A percentile compares a stretch with the other conserved stretches of the same genome.
Evolutionary conservation across 2,113 vertebrate genomes (phyloP).

Genomic region (Paradisaea rubra): DNA sequence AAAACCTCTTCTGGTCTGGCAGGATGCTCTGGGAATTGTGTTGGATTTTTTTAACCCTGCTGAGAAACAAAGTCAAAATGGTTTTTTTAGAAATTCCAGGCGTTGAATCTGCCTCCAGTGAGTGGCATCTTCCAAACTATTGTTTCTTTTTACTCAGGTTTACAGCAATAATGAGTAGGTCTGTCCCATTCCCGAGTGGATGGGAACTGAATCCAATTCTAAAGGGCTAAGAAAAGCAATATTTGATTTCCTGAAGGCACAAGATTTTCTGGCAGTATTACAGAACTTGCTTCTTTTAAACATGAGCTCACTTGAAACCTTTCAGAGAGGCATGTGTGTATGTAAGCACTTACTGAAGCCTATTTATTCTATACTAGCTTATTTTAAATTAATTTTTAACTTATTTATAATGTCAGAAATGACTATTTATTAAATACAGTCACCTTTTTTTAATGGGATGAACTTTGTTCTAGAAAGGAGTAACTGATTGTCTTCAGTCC

Average conservation of each 20-base stretch:
- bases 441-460: background rate
- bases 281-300: background rate
- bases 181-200: background rate
- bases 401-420: constrained; percentile 47
- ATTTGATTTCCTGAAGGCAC: constrained; percentile 59
- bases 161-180: constrained; percentile 61
- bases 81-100: background rate
- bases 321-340: background rate
- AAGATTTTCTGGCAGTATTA: constrained; percentile 25
- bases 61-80: background rate
- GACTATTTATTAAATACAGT: constrained; percentile 34
- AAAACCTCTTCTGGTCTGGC: background rate
- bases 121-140: background rate
- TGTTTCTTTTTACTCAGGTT: constrained; percentile 51
- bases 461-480: background rate
- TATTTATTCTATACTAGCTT: constrained; percentile 49
- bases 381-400: constrained; percentile 47
- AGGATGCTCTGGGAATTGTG: background rate
- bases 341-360: background rate
- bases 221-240: constrained; percentile 71
- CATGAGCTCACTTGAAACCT: constrained; percentile 9
- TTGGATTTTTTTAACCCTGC: background rate
- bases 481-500: background rate
- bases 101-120: background rate
- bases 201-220: background rate